These are phyloP conservation scores for Zaprionus capensis DNA, from an alignment of 1,140 invertebrate genomes.

Conservation along the genomic window DNA sequence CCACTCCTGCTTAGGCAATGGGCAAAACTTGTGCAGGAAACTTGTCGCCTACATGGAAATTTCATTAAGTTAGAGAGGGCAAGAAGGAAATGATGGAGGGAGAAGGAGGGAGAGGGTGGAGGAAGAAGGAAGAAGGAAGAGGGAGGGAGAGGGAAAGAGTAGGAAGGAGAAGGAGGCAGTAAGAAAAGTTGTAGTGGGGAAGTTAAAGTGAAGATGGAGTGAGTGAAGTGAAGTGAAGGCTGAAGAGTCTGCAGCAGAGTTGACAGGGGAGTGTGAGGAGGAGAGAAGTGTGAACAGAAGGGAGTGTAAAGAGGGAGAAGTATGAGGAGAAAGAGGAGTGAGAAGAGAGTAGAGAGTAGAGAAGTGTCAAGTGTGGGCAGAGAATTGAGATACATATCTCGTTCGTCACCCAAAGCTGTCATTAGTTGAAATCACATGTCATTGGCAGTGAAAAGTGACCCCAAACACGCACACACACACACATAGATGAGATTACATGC, in stretches of 20 bases:
- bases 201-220: constrained; percentile 28
- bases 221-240: constrained; percentile 28
- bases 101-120: background rate
- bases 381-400: background rate
- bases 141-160: background rate
- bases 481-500: constrained; percentile 12
- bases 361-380: background rate
- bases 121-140: background rate
- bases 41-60: constrained; percentile 55
- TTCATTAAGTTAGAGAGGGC: constrained; percentile 59
- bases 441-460: constrained; percentile 69
- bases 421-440: constrained; percentile 81
- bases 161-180: background rate
- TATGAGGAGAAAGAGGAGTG: background rate
- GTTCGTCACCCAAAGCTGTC: constrained; percentile 58
- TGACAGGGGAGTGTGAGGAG: background rate
- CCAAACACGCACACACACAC: constrained; percentile 15
- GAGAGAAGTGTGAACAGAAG: background rate
- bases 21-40: constrained; percentile 10
- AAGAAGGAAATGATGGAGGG: background rate
- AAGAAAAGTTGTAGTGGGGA: background rate
- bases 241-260: background rate
- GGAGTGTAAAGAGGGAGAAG: background rate
- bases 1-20: background rate
- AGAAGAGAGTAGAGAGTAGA: background rate